These are phyloP conservation scores for Ambastaia sidthimunki DNA, from an alignment of 2,797 vertebrate species.

Conservation along the genomic window DNA sequence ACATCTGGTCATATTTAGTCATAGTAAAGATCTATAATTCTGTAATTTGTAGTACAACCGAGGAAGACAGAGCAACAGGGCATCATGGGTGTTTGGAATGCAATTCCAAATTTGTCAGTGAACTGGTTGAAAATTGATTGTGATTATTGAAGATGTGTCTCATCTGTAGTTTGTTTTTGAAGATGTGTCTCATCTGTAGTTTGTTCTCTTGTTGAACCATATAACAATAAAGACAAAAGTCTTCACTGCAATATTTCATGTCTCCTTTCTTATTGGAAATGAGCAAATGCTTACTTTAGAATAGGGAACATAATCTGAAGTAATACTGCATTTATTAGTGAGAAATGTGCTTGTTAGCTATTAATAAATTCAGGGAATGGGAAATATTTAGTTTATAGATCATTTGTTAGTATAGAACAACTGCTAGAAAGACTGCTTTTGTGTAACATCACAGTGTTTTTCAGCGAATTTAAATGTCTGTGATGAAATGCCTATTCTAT, in stretches of 20 bases:
- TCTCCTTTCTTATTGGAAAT: neutral
- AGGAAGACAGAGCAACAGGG: too few species aligned
- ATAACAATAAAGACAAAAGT: neutral
- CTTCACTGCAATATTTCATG: neutral
- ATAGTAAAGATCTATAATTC: too few species aligned
- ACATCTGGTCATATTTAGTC: too few species aligned
- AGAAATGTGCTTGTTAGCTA: neutral
- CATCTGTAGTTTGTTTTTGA: too few species aligned
- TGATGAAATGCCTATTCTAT: neutral
- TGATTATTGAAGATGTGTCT: conserved; percentile 23
- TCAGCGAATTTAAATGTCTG: neutral
- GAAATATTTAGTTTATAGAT: neutral
- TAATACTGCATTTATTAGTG: neutral
- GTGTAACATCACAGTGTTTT: neutral
- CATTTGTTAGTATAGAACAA: neutral
- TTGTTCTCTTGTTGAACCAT: neutral
- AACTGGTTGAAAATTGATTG: too few species aligned
- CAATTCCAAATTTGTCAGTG: too few species aligned
- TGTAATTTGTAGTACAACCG: too few species aligned
- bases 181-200: neutral
- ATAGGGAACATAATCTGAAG: neutral
- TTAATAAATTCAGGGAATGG: neutral
- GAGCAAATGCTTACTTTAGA: neutral
- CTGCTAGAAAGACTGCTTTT: neutral
- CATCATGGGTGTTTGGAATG: too few species aligned